phyloP scores from a whole-genome alignment of 2,888 invertebrate species.

The Asteroscopus sphinx region DNA sequence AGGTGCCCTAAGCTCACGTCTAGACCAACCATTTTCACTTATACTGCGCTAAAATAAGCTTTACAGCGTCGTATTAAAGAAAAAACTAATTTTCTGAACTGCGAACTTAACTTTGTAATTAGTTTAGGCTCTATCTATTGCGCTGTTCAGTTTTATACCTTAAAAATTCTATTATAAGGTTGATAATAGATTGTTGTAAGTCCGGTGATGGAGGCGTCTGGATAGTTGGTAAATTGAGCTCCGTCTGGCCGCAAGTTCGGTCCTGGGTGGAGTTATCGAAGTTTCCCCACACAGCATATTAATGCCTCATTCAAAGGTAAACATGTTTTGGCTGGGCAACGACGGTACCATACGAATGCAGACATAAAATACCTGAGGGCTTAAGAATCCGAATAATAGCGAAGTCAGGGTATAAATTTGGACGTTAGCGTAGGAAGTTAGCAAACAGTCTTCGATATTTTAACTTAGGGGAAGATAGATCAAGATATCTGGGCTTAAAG shows the following conservation, averaged over 20 bases:
- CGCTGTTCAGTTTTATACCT: slow-evolving; percentile 1
- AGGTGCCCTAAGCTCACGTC: slow-evolving; percentile 20
- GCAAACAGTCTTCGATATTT: no score
- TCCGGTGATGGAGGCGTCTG: slow-evolving; percentile 23
- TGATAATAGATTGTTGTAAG: neutral
- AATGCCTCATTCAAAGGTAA: slow-evolving; percentile 8
- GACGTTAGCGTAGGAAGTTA: no score
- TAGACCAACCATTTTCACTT: neutral
- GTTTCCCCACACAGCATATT: slow-evolving; percentile 11
- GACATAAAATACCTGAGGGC: no score
- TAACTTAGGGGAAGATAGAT: no score
- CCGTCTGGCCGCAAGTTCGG: slow-evolving; percentile 8
- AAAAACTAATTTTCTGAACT: neutral
- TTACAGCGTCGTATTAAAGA: slow-evolving; percentile 3
- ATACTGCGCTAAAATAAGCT: neutral
- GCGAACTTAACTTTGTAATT: slow-evolving; percentile 13
- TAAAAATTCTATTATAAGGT: neutral
- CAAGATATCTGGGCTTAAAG: no score
- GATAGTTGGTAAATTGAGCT: slow-evolving; percentile 30
- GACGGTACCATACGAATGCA: neutral
- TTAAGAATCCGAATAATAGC: neutral
- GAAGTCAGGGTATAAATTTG: no score
- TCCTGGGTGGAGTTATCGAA: slow-evolving; percentile 15
- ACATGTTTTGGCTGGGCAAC: neutral
- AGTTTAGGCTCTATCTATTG: slow-evolving; percentile 6